Evolutionary conservation across 2,113 vertebrate genomes (phyloP), one percentile per base, ranked within the genome.

Genomic region (Scomber japonicus): DNA sequence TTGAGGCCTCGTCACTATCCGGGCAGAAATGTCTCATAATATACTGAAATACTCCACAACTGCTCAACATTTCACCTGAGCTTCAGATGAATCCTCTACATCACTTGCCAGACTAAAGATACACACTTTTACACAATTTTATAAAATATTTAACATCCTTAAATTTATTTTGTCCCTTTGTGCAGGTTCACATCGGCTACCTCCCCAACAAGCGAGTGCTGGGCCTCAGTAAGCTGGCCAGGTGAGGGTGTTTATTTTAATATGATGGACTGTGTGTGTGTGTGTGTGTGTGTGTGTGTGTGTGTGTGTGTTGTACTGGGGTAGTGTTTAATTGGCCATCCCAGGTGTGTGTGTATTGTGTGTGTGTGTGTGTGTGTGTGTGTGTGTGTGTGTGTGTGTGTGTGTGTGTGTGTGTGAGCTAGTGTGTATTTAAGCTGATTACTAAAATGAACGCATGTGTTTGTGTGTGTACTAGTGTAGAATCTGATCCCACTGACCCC

Each of bases 201-300:
- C 97, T 99, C 48, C 98, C 98, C 49, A 99, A 99, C 94, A 99
- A 98, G 91, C 97, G 98, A 92, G 97, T 99, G 2, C 97, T 99
- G 54, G 98, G 98, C 46, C 97, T 99, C 94, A 99, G 98, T 93
- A 99, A 99, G 87, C 96, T 99, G 54, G 98, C 98, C 16, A 96
- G 98, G 98, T 99, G 93, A 95, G 97, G 82, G 17, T 15, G 40
- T 54, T 40, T 31, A 31, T 56, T 63, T 35, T 44, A 4, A 53
- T 24, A 24, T 71, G 53, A 31, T 17, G n/a, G 48, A 60, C 54
- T 62, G 17, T 64, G 63, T 69, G 62, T 50, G 49, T 59, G 49
- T 68, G 66, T 55, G 17, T 55, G 69, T 55, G 70, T 48, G 51
- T 59, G 59, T 65, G 48, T 67, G 59, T 65, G 48, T 67, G n/a